Conservation (phyloP, 53 echinoderm and acorn worm species). For the Echinometra lucunter region DNA sequence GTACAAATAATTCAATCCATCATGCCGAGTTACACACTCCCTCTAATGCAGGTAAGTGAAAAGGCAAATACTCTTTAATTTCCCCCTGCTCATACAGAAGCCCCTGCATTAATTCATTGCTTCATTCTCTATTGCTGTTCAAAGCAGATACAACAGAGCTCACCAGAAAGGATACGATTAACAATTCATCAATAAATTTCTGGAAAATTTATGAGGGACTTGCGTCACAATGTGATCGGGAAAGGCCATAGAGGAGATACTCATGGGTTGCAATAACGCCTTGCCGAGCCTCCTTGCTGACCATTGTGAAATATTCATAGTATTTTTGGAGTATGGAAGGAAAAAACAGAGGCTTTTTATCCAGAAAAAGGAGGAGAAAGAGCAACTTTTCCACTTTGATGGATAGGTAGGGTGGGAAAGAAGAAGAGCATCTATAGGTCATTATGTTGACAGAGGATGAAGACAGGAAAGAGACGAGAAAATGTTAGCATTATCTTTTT, state of each 20-base stretch:
- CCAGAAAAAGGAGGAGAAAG: neutral
- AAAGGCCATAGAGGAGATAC: neutral
- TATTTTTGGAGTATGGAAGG: neutral
- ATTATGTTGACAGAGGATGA: neutral
- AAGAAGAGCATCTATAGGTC: neutral
- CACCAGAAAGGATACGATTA: slow-evolving; percentile 19
- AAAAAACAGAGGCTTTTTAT: neutral
- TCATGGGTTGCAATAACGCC: neutral
- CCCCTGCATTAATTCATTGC: slow-evolving; percentile 24
- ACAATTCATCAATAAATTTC: slow-evolving; percentile 38
- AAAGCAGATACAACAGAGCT: slow-evolving; percentile 41
- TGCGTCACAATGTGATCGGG: slow-evolving; percentile 22
- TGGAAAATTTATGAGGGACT: slow-evolving; percentile 29
- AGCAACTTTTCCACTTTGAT: neutral
- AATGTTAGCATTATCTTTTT: neutral
- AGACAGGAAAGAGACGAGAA: neutral
- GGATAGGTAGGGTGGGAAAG: neutral
- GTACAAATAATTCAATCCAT: slow-evolving; percentile 40
- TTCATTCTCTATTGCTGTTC: neutral
- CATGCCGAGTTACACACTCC: slow-evolving; percentile 3
- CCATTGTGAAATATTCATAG: slow-evolving; percentile 42
- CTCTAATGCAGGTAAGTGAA: slow-evolving; percentile 20
- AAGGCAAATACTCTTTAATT: slow-evolving; percentile 11
- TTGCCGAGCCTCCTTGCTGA: neutral
- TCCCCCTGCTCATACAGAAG: neutral